Evolutionary conservation across 2,888 invertebrate species (phyloP).

Genomic region (Drosophila subsilvestris): DNA sequence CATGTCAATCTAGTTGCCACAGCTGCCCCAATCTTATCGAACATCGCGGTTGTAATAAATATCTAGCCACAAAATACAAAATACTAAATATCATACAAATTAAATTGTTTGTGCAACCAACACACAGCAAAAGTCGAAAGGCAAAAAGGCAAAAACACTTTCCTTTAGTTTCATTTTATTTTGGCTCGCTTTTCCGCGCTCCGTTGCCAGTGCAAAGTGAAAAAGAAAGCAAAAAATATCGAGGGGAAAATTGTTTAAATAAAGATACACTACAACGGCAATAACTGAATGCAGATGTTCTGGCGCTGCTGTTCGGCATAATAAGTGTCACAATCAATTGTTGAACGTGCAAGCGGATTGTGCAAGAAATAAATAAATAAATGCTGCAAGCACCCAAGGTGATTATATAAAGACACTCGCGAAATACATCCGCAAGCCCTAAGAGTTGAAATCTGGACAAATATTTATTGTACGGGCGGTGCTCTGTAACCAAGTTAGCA

Average conservation of each 20-base stretch:
- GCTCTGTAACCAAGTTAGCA: conserved; percentile 60
- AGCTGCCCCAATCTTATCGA: conserved; percentile 21
- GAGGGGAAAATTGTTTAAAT: conserved; percentile 51
- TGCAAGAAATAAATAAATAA: conserved; percentile 20
- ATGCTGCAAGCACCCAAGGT: conserved; percentile 42
- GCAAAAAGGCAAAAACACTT: conserved; percentile 6
- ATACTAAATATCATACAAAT: conserved; percentile 15
- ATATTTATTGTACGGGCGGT: background rate
- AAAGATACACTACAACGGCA: conserved; percentile 39
- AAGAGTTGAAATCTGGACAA: conserved; percentile 32
- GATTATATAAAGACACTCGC: conserved; percentile 65
- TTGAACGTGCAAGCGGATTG: conserved; percentile 31
- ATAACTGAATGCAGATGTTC: conserved; percentile 69
- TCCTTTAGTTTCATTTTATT: conserved; percentile 2
- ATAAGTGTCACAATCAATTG: conserved; percentile 72
- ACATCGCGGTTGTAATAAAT: conserved; percentile 20
- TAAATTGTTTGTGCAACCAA: conserved; percentile 22
- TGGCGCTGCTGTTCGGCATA: conserved; percentile 71
- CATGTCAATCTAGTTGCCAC: conserved; percentile 42
- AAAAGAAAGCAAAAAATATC: background rate
- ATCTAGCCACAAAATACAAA: conserved; percentile 13
- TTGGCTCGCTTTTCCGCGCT: conserved; percentile 1
- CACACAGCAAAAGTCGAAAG: background rate
- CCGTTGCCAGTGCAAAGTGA: conserved; percentile 14
- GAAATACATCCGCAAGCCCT: conserved; percentile 47